Base-by-base conservation (phyloP, 2,113 vertebrate genomes). In the Megaceryle torquata region DNA sequence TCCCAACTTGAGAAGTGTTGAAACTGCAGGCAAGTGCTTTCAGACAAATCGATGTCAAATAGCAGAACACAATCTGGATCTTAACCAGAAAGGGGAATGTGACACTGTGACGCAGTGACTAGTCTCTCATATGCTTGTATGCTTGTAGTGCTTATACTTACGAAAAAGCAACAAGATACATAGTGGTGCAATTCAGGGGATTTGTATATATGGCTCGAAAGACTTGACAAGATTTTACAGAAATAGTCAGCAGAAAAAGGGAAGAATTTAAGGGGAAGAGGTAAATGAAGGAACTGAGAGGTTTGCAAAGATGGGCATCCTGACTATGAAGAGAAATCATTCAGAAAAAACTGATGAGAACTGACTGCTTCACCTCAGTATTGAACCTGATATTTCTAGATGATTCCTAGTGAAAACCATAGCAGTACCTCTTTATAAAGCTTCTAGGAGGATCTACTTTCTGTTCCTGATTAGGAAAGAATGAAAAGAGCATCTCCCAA, bases 21-120 rank as follows among this genome's bases (percentile, higher is more conserved):
- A 95, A 96, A 92, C 28, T 82, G n/a, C 54, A 91, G 74, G 44
- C 44, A 57, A 88, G 57, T 90, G 51, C 72, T 93, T 88, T 92
- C 69, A 80, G 68, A 86, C 20, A 76, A 95, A 71, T 82, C 69
- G 41, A 86, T 93, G 81, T 80, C 65, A 93, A 93, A 93, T 35
- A 86, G 53, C 44, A 92, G 50, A 89, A 89, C 82, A 71, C 43
- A 88, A 53, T 46, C 54, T 84, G 72, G 39, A 92, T 82, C 50
- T 78, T 76, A 29, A 54, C 48, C 48, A 69, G 54, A 76, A 89
- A 63, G 37, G 26, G 16, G 18, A 59, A 86, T 63, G 20, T 78
- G 71, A 48, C 85, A 64, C 56, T 44, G 15, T 56, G 48, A 65
- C 33, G 51, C 0, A 4, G 51, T 54, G 57, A 37, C 21, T 81